Percentiles rank a stretch among this genome's conserved stretches.
phyloP scores from a whole-genome alignment of 2,888 invertebrate species.

The Altica lythri region DNA sequence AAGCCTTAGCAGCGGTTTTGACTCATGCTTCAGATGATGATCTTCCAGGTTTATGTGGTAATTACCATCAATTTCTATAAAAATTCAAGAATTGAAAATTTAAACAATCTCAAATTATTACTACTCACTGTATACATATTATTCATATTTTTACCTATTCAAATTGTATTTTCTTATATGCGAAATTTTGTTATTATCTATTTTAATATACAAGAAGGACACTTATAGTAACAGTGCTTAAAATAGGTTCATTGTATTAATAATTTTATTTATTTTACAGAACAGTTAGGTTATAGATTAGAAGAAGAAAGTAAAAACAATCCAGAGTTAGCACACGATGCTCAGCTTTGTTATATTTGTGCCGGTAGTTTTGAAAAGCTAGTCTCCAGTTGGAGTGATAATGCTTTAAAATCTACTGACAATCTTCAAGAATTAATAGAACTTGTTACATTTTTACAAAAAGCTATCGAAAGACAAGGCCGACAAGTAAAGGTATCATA shows the following conservation, averaged over 20 bases:
- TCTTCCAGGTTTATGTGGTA: slow-evolving; percentile 76
- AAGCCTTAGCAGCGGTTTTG: slow-evolving; percentile 80
- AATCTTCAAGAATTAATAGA: slow-evolving; percentile 75
- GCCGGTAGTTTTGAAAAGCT: slow-evolving; percentile 81
- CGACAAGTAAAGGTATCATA: slow-evolving; percentile 56
- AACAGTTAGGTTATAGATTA: slow-evolving; percentile 81
- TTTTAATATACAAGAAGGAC: not conserved
- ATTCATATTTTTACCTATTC: not conserved
- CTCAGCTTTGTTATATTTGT: slow-evolving; percentile 85
- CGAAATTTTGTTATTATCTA: not conserved
- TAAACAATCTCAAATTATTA: no score
- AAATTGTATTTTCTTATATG: not conserved
- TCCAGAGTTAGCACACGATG: slow-evolving; percentile 65
- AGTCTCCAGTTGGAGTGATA: slow-evolving; percentile 67
- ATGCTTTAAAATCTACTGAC: slow-evolving; percentile 49
- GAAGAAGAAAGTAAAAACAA: slow-evolving; percentile 63
- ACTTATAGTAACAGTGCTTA: no score
- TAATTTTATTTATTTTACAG: slow-evolving; percentile 55
- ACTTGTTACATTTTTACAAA: slow-evolving; percentile 75
- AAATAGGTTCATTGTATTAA: not conserved
- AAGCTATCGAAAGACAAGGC: slow-evolving; percentile 73
- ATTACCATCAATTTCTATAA: slow-evolving; percentile 46
- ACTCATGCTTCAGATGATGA: slow-evolving; percentile 80
- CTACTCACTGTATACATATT: no score
- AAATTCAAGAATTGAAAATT: no score